A percentile compares a stretch with the other conserved stretches of the same genome.
Conservation (phyloP, 2,113 vertebrate species). For the Tetrao urogallus region DNA sequence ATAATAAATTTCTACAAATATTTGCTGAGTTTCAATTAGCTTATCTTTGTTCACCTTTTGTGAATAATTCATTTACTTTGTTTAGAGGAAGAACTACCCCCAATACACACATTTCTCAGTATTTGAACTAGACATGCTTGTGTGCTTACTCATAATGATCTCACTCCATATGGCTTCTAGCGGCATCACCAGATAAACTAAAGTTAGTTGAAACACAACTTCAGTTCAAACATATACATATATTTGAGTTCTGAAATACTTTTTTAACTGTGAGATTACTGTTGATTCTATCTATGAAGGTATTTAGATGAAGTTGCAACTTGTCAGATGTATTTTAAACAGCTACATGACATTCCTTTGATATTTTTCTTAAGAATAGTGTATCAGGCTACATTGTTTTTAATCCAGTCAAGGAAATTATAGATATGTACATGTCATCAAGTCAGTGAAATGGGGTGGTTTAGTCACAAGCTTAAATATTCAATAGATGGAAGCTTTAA, state of each 20-base stretch:
- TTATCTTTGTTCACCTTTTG: neutral
- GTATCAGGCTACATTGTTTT: neutral
- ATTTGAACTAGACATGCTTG: neutral
- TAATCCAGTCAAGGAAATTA: neutral
- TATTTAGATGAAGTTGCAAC: neutral
- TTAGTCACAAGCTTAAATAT: neutral
- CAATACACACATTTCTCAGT: neutral
- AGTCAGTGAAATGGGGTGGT: neutral
- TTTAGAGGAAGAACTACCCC: neutral
- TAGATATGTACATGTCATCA: neutral
- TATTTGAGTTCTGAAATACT: neutral
- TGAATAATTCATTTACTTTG: neutral
- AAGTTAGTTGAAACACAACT: neutral
- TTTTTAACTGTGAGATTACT: neutral
- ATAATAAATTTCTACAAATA: constrained; percentile 20
- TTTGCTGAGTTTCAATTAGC: neutral
- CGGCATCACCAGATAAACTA: neutral
- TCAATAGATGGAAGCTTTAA: neutral
- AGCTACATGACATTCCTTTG: neutral
- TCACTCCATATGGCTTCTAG: neutral
- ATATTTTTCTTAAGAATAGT: accelerated
- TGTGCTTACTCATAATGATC: neutral
- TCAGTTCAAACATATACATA: neutral
- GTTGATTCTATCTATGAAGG: neutral
- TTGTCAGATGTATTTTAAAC: accelerated